Conservation (phyloP, 2,888 invertebrate species). For the Leucozona laternaria region DNA sequence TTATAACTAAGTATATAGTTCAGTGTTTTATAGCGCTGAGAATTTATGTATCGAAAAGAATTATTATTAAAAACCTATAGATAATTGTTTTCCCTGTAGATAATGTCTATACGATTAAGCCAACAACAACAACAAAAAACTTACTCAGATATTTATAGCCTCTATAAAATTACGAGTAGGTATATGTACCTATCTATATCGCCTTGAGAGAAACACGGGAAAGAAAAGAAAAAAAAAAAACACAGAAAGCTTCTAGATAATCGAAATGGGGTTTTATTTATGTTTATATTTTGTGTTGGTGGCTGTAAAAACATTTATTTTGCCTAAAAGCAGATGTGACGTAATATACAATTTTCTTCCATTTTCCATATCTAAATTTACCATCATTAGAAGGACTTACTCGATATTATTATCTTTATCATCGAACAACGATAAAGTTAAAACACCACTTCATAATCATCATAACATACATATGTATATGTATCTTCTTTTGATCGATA, state of each 20-base stretch:
- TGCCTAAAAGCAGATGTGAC: constrained; percentile 15
- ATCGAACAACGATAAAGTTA: constrained; percentile 21
- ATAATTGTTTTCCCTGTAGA: constrained; percentile 31
- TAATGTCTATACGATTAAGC: constrained; percentile 27
- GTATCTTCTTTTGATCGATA: not conserved
- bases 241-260: constrained; percentile 7
- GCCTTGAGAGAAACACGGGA: constrained; percentile 30
- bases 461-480: too few species aligned
- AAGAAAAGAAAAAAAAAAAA: not conserved
- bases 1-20: not conserved
- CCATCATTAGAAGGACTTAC: constrained; percentile 1
- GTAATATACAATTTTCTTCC: constrained; percentile 9
- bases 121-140: constrained; percentile 39
- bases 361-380: not conserved
- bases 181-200: not conserved
- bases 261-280: constrained; percentile 27
- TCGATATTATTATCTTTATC: not conserved
- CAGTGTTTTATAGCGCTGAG: not conserved
- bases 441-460: not conserved
- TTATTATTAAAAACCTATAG: constrained; percentile 35
- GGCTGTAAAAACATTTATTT: constrained; percentile 14
- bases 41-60: not conserved
- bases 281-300: not conserved
- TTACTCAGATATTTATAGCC: constrained; percentile 67
- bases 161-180: constrained; percentile 16